These are phyloP conservation scores for Sebastes itinus DNA, from an alignment of 2,797 vertebrate genomes.

Conservation along the genomic window DNA sequence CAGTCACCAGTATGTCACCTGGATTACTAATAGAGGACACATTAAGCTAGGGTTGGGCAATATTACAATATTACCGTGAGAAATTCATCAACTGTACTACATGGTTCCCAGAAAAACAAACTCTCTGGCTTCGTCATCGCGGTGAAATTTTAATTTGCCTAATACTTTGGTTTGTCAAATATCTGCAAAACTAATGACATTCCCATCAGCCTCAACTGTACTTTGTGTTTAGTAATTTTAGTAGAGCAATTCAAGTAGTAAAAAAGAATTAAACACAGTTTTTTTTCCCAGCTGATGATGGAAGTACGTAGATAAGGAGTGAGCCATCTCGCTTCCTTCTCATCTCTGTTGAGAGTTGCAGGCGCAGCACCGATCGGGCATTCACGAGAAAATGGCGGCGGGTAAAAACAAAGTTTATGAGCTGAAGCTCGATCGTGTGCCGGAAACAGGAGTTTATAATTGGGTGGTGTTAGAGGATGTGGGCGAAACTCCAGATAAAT, in stretches of 20 bases:
- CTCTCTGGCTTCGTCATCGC: not conserved
- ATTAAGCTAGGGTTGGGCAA: not conserved
- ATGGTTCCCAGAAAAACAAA: not conserved
- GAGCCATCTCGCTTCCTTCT: too few relatives aligned
- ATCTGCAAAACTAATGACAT: not conserved
- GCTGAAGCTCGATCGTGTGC: too few relatives aligned
- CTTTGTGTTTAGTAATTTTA: not conserved
- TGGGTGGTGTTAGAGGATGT: too few relatives aligned
- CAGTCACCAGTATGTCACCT: not conserved
- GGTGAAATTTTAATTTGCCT: not conserved
- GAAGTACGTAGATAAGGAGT: too few relatives aligned
- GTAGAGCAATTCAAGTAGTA: too few relatives aligned
- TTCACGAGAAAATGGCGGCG: too few relatives aligned
- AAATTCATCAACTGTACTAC: not conserved
- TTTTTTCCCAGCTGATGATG: too few relatives aligned
- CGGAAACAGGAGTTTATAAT: too few relatives aligned
- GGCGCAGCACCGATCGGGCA: not conserved
- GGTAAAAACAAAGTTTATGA: too few relatives aligned
- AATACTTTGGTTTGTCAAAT: not conserved
- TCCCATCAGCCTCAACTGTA: not conserved
- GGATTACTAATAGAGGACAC: not conserved
- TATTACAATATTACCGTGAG: not conserved
- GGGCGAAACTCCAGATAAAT: too few relatives aligned
- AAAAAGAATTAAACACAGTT: too few relatives aligned
- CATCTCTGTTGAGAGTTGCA: too few relatives aligned